Percentiles rank a stretch among this genome's conserved stretches.
phyloP scores from a whole-genome alignment of 2,113 vertebrate species.

The Corydoras sp. region DNA sequence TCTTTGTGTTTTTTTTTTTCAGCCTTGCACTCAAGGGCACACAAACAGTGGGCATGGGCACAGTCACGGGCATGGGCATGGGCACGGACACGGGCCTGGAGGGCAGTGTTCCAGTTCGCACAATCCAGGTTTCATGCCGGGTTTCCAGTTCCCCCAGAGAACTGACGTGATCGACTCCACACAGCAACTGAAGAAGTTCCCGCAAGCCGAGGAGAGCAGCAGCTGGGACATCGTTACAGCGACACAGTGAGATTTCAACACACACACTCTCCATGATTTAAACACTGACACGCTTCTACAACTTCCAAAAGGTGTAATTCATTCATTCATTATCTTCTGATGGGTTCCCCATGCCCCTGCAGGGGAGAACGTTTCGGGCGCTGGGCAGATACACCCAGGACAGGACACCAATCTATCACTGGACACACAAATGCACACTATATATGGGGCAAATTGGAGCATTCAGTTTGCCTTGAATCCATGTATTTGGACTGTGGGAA shows the following conservation, averaged over 20 bases:
- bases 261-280: not conserved
- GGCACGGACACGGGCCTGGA: slow-evolving; percentile 51
- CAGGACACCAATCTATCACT: too few relatives aligned
- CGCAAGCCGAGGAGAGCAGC: slow-evolving; percentile 73
- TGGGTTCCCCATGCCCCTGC: too few relatives aligned
- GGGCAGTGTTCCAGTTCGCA: slow-evolving; percentile 56
- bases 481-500: too few relatives aligned
- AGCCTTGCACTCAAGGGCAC: slow-evolving; percentile 53
- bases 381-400: too few relatives aligned
- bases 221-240: slow-evolving; percentile 91
- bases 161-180: slow-evolving; percentile 54
- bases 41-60: slow-evolving; percentile 42
- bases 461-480: too few relatives aligned
- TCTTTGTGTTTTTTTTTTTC: not conserved
- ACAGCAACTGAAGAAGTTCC: slow-evolving; percentile 64
- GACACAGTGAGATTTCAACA: slow-evolving; percentile 70
- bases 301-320: too few relatives aligned
- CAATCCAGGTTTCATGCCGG: slow-evolving; percentile 44
- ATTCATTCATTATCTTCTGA: not conserved
- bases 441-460: too few relatives aligned
- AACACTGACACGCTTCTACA: too few relatives aligned
- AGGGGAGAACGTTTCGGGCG: too few relatives aligned
- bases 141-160: slow-evolving; percentile 50
- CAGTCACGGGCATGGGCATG: too few relatives aligned
- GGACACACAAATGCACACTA: too few relatives aligned